A percentile compares a stretch with the other conserved stretches of the same genome.
Evolutionary conservation across 2,888 invertebrate genomes (phyloP).

Genomic region (Melanargia galathea): DNA sequence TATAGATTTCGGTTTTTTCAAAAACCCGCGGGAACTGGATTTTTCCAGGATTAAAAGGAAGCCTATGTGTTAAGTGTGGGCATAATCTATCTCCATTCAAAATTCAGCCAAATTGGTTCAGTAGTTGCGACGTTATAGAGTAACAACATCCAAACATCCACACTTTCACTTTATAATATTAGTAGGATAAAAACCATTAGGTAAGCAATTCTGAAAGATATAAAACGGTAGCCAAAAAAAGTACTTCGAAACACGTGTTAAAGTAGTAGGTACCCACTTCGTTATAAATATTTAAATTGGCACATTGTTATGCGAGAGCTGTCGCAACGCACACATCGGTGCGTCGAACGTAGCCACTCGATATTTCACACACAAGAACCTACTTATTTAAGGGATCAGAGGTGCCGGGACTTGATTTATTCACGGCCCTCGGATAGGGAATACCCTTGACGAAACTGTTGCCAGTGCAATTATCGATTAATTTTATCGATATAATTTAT

Average conservation of each 20-base stretch:
- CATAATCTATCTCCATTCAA: too few relatives aligned
- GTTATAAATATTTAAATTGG: slow-evolving; percentile 21
- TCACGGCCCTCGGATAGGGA: slow-evolving; percentile 52
- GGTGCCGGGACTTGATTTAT: slow-evolving; percentile 74
- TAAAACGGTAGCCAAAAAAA: not conserved
- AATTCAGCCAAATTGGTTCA: too few relatives aligned
- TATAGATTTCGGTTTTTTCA: too few relatives aligned
- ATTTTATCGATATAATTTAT: not conserved
- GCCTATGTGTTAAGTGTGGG: too few relatives aligned
- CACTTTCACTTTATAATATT: too few relatives aligned
- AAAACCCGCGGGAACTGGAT: too few relatives aligned
- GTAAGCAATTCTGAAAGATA: too few relatives aligned
- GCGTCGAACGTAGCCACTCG: slow-evolving; percentile 49
- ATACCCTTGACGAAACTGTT: slow-evolving; percentile 28
- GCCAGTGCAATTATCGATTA: slow-evolving; percentile 21
- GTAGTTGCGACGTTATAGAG: too few relatives aligned
- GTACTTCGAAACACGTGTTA: slow-evolving; percentile 8
- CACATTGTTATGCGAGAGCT: slow-evolving; percentile 8
- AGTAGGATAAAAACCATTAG: too few relatives aligned
- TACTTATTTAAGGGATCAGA: slow-evolving; percentile 79
- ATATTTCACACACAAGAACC: slow-evolving; percentile 76
- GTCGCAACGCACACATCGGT: slow-evolving; percentile 25
- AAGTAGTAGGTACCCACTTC: not conserved
- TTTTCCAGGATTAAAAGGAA: too few relatives aligned
- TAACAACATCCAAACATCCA: too few relatives aligned